These are phyloP conservation scores for Nomada hirtipes DNA, from an alignment of 2,888 invertebrate genomes.

Conservation along the genomic window DNA sequence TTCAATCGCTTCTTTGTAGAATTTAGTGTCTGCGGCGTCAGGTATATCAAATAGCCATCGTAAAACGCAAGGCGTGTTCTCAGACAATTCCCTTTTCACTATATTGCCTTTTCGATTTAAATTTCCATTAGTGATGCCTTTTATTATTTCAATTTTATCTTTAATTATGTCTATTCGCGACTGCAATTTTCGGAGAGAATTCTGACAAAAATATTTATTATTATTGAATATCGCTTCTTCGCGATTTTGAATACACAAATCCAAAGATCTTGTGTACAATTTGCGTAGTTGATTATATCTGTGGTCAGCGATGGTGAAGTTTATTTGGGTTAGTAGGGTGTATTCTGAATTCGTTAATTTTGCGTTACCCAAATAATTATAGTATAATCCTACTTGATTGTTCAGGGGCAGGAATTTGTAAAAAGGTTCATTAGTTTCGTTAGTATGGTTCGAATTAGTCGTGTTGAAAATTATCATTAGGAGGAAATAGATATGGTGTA, in stretches of 20 bases:
- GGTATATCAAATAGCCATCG: too few species aligned
- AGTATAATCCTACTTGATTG: slow-evolving; percentile 21
- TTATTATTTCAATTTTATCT: too few species aligned
- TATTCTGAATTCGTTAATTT: slow-evolving; percentile 22
- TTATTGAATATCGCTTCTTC: background rate
- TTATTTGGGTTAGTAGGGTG: slow-evolving; percentile 8
- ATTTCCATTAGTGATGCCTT: too few species aligned
- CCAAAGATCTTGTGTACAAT: slow-evolving; percentile 16
- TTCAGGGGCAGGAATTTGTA: background rate
- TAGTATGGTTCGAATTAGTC: background rate
- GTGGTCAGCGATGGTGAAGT: slow-evolving; percentile 3
- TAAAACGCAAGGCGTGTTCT: too few species aligned
- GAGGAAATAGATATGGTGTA: too few species aligned
- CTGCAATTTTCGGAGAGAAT: background rate
- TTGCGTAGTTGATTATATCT: background rate
- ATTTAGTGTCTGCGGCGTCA: too few species aligned
- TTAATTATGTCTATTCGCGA: too few species aligned
- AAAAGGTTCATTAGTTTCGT: background rate
- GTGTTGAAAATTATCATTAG: background rate
- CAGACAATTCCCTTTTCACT: too few species aligned
- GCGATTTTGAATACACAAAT: background rate
- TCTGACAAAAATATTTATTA: slow-evolving; percentile 1
- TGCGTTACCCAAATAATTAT: background rate
- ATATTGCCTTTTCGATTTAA: too few species aligned
- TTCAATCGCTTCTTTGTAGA: too few species aligned